These are phyloP conservation scores for Chiloscyllium punctatum DNA, from an alignment of 2,797 vertebrate species.

Conservation along the genomic window DNA sequence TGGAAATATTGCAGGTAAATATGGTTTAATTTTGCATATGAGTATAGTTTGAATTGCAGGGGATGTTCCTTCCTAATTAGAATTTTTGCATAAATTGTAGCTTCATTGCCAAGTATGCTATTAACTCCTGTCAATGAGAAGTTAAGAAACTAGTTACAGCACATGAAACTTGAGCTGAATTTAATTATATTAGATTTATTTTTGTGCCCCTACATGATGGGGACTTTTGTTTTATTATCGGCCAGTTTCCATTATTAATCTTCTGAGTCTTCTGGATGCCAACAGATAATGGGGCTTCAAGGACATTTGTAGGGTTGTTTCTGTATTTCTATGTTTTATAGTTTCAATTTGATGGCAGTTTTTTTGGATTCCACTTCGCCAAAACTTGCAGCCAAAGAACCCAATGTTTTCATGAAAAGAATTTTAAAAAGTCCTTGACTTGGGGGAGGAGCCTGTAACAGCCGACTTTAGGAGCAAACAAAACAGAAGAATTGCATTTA, in stretches of 20 bases:
- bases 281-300: not conserved
- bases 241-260: not conserved
- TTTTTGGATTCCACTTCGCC: not conserved
- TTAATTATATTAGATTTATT: not conserved
- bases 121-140: not conserved
- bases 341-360: not conserved
- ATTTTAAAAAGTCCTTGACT: not conserved
- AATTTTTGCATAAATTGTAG: not conserved
- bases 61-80: not conserved
- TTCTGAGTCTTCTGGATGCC: not conserved
- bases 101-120: not conserved
- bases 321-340: not conserved
- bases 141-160: too few relatives aligned
- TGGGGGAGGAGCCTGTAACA: not conserved
- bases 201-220: too few relatives aligned
- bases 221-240: not conserved
- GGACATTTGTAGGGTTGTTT: not conserved
- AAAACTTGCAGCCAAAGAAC: not conserved
- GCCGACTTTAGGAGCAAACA: not conserved
- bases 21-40: not conserved
- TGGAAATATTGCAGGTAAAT: conserved; percentile 81
- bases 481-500: not conserved
- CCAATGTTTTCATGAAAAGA: not conserved
- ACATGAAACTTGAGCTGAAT: not conserved
- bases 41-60: not conserved